Evolutionary conservation across 2,797 vertebrate genomes (phyloP).

Genomic region (Macropus fuliginosus): DNA sequence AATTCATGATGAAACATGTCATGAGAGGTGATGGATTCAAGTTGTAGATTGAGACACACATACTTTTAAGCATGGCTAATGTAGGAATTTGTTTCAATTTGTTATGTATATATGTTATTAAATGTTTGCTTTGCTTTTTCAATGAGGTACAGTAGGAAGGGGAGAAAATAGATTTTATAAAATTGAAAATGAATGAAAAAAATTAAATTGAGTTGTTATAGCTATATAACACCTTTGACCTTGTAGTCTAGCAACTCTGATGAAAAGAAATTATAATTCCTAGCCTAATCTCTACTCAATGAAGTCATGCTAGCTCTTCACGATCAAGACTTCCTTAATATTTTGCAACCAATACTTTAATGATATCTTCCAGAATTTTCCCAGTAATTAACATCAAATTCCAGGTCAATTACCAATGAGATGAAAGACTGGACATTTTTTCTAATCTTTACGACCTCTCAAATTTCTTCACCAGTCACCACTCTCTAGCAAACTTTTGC

Average conservation of each 20-base stretch:
- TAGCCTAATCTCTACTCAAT: not conserved
- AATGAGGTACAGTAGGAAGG: not conserved
- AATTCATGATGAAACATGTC: not conserved
- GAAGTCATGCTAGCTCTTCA: not conserved
- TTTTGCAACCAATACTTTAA: not conserved
- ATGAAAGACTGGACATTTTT: not conserved
- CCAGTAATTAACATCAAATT: not conserved
- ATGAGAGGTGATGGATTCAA: not conserved
- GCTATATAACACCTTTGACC: not conserved
- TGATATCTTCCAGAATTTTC: not conserved
- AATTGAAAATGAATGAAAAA: not conserved
- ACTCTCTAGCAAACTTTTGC: too few relatives aligned
- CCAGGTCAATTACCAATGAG: not conserved
- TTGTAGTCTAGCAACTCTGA: not conserved
- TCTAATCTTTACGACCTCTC: not conserved
- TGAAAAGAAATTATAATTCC: not conserved
- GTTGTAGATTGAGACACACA: not conserved
- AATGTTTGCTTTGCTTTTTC: not conserved
- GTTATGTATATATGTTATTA: not conserved
- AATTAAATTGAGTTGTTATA: not conserved
- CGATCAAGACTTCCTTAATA: not conserved
- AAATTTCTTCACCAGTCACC: not conserved
- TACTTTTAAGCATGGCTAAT: not conserved
- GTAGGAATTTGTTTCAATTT: not conserved
- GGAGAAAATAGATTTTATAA: not conserved